phyloP scores from a whole-genome alignment of 2,797 vertebrate species.

The Lepilemur ruficaudatus region DNA sequence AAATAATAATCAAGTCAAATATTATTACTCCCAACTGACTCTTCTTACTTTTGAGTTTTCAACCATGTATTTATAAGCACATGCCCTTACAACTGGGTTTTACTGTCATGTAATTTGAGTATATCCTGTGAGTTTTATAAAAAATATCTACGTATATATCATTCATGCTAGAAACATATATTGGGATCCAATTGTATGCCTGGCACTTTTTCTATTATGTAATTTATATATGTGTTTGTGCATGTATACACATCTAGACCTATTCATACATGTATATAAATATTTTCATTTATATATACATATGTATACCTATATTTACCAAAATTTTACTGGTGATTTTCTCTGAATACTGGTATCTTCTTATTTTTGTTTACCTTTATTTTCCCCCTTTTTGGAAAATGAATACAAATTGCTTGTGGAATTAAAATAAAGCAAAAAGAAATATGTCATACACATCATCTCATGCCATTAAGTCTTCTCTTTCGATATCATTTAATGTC shows the following conservation, averaged over 20 bases:
- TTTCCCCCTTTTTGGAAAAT: background rate
- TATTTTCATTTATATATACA: background rate
- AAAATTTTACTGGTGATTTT: background rate
- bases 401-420: background rate
- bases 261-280: background rate
- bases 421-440: constrained; percentile 37
- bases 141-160: background rate
- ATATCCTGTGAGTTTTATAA: background rate
- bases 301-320: background rate
- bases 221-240: background rate
- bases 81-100: background rate
- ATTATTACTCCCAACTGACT: background rate
- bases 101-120: background rate
- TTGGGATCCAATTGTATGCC: background rate
- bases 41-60: background rate
- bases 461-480: constrained; percentile 6
- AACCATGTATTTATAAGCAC: background rate
- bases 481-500: background rate
- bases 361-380: background rate
- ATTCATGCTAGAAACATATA: background rate
- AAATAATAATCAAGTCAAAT: background rate
- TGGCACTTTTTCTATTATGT: background rate
- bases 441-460: background rate
- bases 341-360: background rate
- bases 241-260: background rate